A percentile compares a stretch with the other conserved stretches of the same genome.
phyloP scores from a whole-genome alignment of 2,113 vertebrate species.

The Raja brachyura region DNA sequence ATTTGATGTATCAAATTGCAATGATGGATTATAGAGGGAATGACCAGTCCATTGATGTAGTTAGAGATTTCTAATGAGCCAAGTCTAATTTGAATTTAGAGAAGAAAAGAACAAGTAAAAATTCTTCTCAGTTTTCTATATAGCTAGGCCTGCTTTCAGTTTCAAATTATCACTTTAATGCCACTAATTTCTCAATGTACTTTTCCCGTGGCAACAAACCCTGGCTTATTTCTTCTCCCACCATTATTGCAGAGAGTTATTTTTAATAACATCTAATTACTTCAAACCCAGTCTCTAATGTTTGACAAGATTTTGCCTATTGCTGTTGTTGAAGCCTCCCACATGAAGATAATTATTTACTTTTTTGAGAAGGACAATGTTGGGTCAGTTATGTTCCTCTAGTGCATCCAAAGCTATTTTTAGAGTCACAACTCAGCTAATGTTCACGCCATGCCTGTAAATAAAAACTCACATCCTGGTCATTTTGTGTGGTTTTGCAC shows the following conservation, averaged over 20 bases:
- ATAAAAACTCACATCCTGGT: no score
- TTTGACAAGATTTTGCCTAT: neutral
- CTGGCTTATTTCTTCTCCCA: no score
- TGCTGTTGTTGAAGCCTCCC: no score
- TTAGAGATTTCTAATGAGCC: neutral
- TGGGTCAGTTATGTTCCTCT: no score
- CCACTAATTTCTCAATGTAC: neutral
- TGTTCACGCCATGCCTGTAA: no score
- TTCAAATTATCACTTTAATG: neutral
- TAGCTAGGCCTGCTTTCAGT: neutral
- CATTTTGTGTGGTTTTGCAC: no score
- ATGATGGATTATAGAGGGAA: neutral
- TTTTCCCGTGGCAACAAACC: neutral
- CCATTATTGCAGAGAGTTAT: neutral
- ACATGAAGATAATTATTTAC: no score
- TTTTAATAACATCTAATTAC: no score
- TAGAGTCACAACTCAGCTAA: no score
- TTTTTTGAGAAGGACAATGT: no score
- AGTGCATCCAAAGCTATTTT: no score
- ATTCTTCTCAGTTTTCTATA: neutral
- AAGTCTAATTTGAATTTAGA: neutral
- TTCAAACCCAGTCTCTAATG: neutral
- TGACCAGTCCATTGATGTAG: neutral
- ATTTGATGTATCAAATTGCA: no score
- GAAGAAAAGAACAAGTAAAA: neutral